Evolutionary conservation across 2,113 vertebrate species (phyloP), one percentile per base, ranked within the genome.

Genomic region (Sander vitreus): DNA sequence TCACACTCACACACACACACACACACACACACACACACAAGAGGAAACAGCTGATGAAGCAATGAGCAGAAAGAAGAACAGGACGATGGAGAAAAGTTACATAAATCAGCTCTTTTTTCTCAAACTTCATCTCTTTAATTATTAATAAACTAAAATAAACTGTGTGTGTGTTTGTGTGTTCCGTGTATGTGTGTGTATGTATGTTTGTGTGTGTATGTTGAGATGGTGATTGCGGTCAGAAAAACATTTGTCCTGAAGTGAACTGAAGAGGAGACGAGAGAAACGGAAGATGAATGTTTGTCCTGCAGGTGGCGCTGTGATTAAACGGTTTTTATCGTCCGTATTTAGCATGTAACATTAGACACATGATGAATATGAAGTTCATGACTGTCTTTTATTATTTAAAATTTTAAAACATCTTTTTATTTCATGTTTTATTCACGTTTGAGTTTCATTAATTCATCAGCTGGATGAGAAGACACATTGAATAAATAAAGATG

Each of bases 11-110:
- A 30, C 30, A 30, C 30, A 30, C 30, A 33, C 30, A 33, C 30
- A 33, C 30, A 33, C 30, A 33, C 30, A 33, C 30, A 33, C 30
- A 33, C 30, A 33, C 30, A 33, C 30, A 33, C 30, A 1, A 33
- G 30, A 39, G 36, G 36, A 39, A 39, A 73, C 45, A 78, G 54
- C 73, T 77, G 74, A 76, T 64, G 54, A 66, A 47, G 80, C 57
- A 74, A 39, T 0, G 5, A 50, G 48, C 50, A 16, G 4, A 47
- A 6, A 54, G 21, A 39, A 23, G 30, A 33, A 33, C 30, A 33
- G 30, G 30, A 33, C 30, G 5, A 33, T 5, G 0, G 30, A 33
- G 30, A 13, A 64, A 23, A 19, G 36, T 39, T 9, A 39, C 30
- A 66, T 66, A 25, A 53, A 72, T 70, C 65, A 55, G 30, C 30